Percentiles rank a stretch among this genome's conserved stretches.
These are phyloP conservation scores for Eustalomyia histrio DNA, from an alignment of 2,888 invertebrate genomes.

Conservation along the genomic window DNA sequence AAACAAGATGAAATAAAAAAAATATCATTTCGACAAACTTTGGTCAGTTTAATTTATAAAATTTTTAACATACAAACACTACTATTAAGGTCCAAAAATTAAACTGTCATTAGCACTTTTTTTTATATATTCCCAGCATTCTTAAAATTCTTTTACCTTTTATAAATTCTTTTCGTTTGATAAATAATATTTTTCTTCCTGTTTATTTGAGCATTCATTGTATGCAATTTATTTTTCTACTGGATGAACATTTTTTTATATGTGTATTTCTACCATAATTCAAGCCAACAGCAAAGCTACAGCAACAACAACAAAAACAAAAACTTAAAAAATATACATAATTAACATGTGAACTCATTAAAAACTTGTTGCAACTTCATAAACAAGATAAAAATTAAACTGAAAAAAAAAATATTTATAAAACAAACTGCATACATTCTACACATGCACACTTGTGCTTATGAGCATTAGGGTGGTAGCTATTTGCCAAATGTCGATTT, in stretches of 20 bases:
- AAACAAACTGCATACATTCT: conserved; percentile 9
- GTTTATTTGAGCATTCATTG: neutral
- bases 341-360: conserved; percentile 67
- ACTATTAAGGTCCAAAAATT: neutral
- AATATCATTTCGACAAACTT: too few species aligned
- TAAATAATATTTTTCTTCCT: conserved; percentile 32
- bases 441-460: neutral
- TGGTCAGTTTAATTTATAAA: too few species aligned
- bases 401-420: conserved; percentile 5
- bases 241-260: conserved; percentile 30
- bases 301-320: conserved; percentile 3
- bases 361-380: conserved; percentile 65
- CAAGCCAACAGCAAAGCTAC: conserved; percentile 27
- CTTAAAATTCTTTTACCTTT: conserved; percentile 3
- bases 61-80: too few species aligned
- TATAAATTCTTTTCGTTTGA: neutral
- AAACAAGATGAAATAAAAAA: too few species aligned
- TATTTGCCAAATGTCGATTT: too few species aligned
- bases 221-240: conserved; percentile 35
- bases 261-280: conserved; percentile 27
- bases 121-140: conserved; percentile 1
- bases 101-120: neutral
- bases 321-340: conserved; percentile 43
- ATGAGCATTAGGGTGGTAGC: too few species aligned
- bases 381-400: conserved; percentile 55